These are phyloP conservation scores for Pungitius pungitius DNA, from an alignment of 2,113 vertebrate species.

Conservation along the genomic window DNA sequence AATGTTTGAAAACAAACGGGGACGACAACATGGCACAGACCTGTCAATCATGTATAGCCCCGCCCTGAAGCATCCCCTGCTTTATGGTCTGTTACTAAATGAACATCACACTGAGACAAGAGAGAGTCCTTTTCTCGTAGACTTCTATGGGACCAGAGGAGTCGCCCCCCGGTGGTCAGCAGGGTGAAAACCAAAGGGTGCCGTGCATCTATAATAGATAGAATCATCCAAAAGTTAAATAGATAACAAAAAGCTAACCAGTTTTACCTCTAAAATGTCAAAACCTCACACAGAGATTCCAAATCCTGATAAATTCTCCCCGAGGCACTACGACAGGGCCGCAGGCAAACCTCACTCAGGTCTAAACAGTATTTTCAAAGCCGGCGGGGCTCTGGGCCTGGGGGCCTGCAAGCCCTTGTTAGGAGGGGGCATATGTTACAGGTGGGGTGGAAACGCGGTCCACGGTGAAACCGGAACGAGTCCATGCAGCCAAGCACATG, in stretches of 20 bases:
- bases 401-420: slow-evolving; percentile 68
- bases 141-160: neutral
- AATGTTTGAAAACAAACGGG: too few relatives aligned
- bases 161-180: too few relatives aligned
- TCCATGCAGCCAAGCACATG: slow-evolving; percentile 56
- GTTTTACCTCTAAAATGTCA: neutral
- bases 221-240: too few relatives aligned
- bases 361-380: slow-evolving; percentile 30
- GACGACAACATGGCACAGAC: too few relatives aligned
- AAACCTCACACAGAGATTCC: neutral
- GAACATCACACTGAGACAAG: neutral
- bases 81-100: too few relatives aligned
- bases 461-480: slow-evolving; percentile 72
- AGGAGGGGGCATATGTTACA: slow-evolving; percentile 76
- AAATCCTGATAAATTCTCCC: slow-evolving; percentile 18
- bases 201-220: too few relatives aligned
- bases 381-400: too few relatives aligned
- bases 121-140: neutral
- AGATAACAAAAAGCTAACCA: too few relatives aligned
- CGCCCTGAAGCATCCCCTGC: too few relatives aligned
- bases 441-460: slow-evolving; percentile 71
- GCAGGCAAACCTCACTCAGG: slow-evolving; percentile 29
- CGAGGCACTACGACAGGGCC: slow-evolving; percentile 17
- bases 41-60: too few relatives aligned
- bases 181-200: too few relatives aligned